Conservation (phyloP, 2,888 invertebrate species). For the Frankliniella intonsa region DNA sequence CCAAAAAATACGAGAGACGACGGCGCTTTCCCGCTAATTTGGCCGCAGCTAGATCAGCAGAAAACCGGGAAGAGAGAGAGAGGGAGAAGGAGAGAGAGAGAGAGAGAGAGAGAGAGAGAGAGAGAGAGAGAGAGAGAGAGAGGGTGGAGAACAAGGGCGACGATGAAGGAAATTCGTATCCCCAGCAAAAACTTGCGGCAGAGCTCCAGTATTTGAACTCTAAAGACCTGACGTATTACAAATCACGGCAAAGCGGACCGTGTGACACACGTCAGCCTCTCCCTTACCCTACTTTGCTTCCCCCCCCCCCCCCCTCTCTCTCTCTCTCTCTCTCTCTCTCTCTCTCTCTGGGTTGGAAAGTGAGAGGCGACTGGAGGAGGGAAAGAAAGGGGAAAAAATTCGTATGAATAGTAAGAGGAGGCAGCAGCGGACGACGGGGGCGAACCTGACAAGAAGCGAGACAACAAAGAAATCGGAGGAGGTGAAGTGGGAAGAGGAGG, state of each 20-base stretch:
- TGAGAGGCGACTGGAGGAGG: background rate
- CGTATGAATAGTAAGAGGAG: constrained; percentile 5
- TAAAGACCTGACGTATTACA: too few relatives aligned
- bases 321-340: too few relatives aligned
- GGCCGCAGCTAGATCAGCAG: background rate
- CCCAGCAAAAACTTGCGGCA: too few relatives aligned
- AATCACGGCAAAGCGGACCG: too few relatives aligned
- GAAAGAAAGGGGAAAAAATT: background rate
- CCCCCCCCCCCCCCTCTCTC: too few relatives aligned
- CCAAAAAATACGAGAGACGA: too few relatives aligned
- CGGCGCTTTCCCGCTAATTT: constrained; percentile 2
- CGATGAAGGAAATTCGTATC: too few relatives aligned
- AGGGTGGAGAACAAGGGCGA: too few relatives aligned
- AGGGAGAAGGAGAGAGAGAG: background rate
- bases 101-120: background rate
- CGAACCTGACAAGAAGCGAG: background rate
- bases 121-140: background rate
- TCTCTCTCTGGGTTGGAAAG: too few relatives aligned
- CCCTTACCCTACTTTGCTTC: too few relatives aligned
- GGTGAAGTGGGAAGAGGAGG: background rate
- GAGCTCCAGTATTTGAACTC: too few relatives aligned
- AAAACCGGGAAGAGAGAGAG: background rate
- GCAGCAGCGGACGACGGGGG: background rate
- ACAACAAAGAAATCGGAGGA: constrained; percentile 1
- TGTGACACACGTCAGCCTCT: too few relatives aligned